phyloP scores from a whole-genome alignment of 2,797 vertebrate species.

The Eutrigla gurnardus region DNA sequence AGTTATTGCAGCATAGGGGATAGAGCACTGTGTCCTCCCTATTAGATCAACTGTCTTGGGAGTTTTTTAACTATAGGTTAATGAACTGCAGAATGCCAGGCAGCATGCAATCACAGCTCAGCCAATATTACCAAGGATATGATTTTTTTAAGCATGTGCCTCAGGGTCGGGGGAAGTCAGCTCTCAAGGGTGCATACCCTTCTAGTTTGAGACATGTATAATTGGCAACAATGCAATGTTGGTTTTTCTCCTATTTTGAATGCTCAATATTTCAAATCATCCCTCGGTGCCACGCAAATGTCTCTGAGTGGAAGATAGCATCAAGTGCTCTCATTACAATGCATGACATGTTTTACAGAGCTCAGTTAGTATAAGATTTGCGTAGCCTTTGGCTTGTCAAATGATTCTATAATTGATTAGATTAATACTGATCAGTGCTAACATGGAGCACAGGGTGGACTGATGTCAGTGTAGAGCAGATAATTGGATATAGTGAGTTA shows the following conservation, averaged over 20 bases:
- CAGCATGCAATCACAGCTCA: conserved; percentile 79
- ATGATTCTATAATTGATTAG: conserved; percentile 86
- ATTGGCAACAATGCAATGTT: conserved; percentile 70
- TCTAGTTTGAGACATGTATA: conserved; percentile 73
- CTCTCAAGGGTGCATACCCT: conserved; percentile 60
- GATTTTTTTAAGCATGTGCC: conserved; percentile 61
- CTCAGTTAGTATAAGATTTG: conserved; percentile 80
- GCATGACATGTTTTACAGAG: conserved; percentile 67
- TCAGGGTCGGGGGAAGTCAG: conserved; percentile 48
- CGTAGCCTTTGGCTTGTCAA: conserved; percentile 83
- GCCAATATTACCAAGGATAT: conserved; percentile 72
- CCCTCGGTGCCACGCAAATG: conserved; percentile 59
- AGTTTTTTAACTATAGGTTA: conserved; percentile 85
- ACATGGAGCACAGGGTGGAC: conserved; percentile 73
- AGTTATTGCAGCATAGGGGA: conserved; percentile 78
- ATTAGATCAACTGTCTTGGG: conserved; percentile 82
- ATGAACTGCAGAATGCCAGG: conserved; percentile 82
- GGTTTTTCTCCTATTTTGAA: conserved; percentile 59
- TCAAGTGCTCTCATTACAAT: conserved; percentile 76
- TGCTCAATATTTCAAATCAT: conserved; percentile 69
- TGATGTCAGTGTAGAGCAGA: conserved; percentile 65
- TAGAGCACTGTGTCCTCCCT: conserved; percentile 75
- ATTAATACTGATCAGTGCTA: conserved; percentile 85
- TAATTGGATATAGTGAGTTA: conserved; percentile 72
- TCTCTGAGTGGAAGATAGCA: conserved; percentile 60